Conservation (phyloP, 2,797 vertebrate species). For the Gorsachius magnificus region DNA sequence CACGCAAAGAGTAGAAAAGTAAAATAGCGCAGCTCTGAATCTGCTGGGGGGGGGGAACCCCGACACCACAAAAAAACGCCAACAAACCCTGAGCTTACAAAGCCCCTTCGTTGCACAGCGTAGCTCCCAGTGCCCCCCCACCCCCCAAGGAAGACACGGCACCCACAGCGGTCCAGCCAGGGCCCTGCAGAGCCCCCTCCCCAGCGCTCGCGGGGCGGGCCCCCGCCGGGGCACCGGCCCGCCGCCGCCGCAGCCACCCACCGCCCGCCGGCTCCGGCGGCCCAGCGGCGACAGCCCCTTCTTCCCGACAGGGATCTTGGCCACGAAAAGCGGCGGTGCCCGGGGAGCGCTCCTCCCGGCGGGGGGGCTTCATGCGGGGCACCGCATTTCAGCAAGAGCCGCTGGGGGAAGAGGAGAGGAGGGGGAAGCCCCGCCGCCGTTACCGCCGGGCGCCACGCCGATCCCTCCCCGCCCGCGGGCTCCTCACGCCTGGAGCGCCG, state of each 20-base stretch:
- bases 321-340: background rate
- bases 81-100: background rate
- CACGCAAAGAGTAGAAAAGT: background rate
- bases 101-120: background rate
- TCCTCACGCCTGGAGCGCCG: background rate
- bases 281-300: background rate
- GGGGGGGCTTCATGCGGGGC: conserved; percentile 3
- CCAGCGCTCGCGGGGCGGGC: background rate
- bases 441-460: background rate
- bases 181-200: rapidly evolving
- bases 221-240: background rate
- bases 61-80: background rate
- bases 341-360: background rate
- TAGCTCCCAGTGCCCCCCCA: background rate
- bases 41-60: no score
- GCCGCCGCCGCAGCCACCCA: background rate
- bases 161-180: background rate
- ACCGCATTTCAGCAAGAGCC: background rate
- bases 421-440: background rate
- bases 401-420: background rate
- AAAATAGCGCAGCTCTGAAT: background rate
- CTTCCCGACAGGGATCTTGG: background rate
- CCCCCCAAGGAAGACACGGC: rapidly evolving
- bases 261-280: background rate
- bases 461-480: background rate